phyloP scores from a whole-genome alignment of 2,888 invertebrate genomes.

The Ormyrus rosae region DNA sequence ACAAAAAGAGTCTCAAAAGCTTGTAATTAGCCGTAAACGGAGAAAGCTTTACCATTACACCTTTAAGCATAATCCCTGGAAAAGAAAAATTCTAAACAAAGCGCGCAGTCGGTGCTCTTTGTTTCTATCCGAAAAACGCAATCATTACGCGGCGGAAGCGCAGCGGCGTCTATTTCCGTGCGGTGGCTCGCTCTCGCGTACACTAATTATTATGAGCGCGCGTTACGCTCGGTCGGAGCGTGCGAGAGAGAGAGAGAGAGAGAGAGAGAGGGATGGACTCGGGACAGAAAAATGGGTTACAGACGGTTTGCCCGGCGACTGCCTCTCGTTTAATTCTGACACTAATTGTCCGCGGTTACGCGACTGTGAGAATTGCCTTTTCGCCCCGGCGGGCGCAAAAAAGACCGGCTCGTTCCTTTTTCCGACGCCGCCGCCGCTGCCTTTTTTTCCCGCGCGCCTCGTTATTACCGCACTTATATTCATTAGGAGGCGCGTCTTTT shows the following conservation, averaged over 20 bases:
- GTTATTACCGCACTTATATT: too few species aligned
- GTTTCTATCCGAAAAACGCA: too few species aligned
- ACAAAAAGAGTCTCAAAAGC: too few species aligned
- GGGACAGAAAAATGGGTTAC: constrained; percentile 46
- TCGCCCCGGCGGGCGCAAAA: not conserved
- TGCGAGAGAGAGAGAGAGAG: not conserved
- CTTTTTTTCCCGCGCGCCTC: not conserved
- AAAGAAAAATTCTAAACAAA: too few species aligned
- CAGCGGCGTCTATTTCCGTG: constrained; percentile 31
- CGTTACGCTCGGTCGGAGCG: constrained; percentile 10
- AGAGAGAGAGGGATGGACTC: not conserved
- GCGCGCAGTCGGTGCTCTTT: too few species aligned
- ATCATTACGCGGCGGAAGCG: not conserved
- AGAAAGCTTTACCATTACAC: too few species aligned
- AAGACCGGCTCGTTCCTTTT: not conserved
- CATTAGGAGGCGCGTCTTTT: not conserved
- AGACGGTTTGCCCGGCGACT: constrained; percentile 17
- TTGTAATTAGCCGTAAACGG: too few species aligned
- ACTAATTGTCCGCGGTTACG: constrained; percentile 39
- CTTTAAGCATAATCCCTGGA: too few species aligned
- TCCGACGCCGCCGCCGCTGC: not conserved
- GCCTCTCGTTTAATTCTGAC: constrained; percentile 39
- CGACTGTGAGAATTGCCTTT: constrained; percentile 47
- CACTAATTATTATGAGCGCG: constrained; percentile 50
- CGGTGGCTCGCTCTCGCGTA: not conserved